Evolutionary conservation across 2,797 vertebrate genomes (phyloP), one percentile per base, ranked within the genome.

Genomic region (Eulemur mongoz): DNA sequence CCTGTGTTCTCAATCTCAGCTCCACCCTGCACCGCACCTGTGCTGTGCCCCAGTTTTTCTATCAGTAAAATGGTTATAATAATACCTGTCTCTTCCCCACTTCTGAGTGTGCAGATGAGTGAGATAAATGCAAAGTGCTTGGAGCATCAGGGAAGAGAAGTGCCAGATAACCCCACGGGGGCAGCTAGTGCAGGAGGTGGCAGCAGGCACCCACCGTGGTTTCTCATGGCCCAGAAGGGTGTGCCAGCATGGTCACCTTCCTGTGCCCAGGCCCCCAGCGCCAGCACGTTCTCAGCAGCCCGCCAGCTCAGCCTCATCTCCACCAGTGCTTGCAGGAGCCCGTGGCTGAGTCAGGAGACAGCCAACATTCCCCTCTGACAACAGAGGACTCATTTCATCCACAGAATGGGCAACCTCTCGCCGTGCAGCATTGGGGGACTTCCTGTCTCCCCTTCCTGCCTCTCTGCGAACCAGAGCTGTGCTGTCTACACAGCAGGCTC

Each of bases 11-110:
- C 69, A 63, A 61, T 23, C 94, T 84, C 18, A 18, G n/a, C 67
- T 80, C 92, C 91, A 59, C 93, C 78, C 3, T 9, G 5, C 18
- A 38, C 85, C 25, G 2, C 69, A 89, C 86, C 97, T 94, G 95
- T 67, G 32, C 61, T 75, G 79, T 0, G 32, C 35, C 95, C 96
- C 94, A 94, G 94, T 94, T 97, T 97, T 73, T 85, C 86, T 91
- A 73, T 85, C 86, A 91, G 50, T 80, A 84, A 93, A 93, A 73
- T 57, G 83, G 75, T 27, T 30, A 30, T 95, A 94, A 96, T 95
- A 81, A 93, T 85, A 89, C 63, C 93, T n/a, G 45, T 95, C 88
- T 86, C 97, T 93, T 83, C 81, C 76, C 52, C 52, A 93, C 80
- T 59, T 95, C 93, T 65, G 89, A 83, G 85, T 57, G 18, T 76